These are phyloP conservation scores for Oncopodura yosiiana DNA, from an alignment of 1,140 invertebrate species.

Conservation along the genomic window DNA sequence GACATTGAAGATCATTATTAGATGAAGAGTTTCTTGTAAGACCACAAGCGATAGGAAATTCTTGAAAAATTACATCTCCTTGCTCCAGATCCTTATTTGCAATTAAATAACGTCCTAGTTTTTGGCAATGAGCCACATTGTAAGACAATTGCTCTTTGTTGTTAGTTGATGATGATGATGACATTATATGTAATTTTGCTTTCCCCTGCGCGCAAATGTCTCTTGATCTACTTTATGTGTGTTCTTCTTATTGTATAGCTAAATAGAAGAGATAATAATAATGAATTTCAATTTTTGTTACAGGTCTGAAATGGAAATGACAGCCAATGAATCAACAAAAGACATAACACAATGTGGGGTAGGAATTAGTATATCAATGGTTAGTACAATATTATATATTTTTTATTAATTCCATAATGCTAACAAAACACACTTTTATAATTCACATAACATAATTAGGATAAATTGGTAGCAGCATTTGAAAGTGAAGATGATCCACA, in stretches of 20 bases:
- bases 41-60: conserved; percentile 34
- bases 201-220: too few relatives aligned
- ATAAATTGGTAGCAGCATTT: conserved; percentile 52
- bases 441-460: too few relatives aligned
- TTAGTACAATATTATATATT: too few relatives aligned
- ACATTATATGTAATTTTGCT: conserved; percentile 37
- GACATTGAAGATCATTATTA: conserved; percentile 12
- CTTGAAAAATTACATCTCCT: conserved; percentile 37
- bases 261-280: too few relatives aligned
- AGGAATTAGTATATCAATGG: conserved; percentile 63
- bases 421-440: too few relatives aligned
- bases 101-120: conserved; percentile 34
- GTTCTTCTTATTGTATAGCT: too few relatives aligned
- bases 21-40: conserved; percentile 25
- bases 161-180: conserved; percentile 36
- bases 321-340: conserved; percentile 38
- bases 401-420: too few relatives aligned
- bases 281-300: conserved; percentile 32
- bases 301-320: conserved; percentile 40
- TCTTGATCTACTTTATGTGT: too few relatives aligned
- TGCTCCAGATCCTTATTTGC: conserved; percentile 34
- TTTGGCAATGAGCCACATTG: neutral
- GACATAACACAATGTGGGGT: conserved; percentile 51
- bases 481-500: conserved; percentile 43
- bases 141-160: neutral